Evolutionary conservation across 2,113 vertebrate genomes (phyloP).

Genomic region (Gobio gobio): DNA sequence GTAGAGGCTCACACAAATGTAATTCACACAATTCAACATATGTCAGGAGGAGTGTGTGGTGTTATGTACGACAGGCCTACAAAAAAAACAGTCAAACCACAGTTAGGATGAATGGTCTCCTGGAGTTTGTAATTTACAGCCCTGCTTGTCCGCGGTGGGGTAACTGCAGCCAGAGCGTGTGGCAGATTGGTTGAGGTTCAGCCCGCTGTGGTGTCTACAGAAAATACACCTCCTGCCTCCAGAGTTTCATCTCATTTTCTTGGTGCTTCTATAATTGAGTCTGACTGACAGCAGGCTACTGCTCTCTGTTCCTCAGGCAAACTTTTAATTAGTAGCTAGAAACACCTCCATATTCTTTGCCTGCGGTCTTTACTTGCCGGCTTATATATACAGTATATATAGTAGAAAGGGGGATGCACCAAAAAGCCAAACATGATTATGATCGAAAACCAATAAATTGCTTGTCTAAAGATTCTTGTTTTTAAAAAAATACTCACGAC

Average conservation of each 20-base stretch:
- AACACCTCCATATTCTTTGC: neutral
- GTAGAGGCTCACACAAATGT: neutral
- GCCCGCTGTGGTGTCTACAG: slow-evolving; percentile 36
- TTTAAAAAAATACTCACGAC: no score
- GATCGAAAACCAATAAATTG: no score
- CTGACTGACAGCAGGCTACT: slow-evolving; percentile 14
- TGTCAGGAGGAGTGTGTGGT: slow-evolving; percentile 54
- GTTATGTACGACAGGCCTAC: slow-evolving; percentile 66
- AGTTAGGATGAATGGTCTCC: slow-evolving; percentile 69
- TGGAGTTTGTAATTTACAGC: slow-evolving; percentile 70
- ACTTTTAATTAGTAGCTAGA: slow-evolving; percentile 8
- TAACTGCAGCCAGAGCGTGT: slow-evolving; percentile 61
- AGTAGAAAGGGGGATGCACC: no score
- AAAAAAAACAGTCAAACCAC: slow-evolving; percentile 62
- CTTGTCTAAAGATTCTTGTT: no score
- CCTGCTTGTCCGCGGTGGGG: slow-evolving; percentile 58
- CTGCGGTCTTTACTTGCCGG: no score
- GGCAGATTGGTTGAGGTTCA: slow-evolving; percentile 61
- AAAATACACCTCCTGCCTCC: slow-evolving; percentile 48
- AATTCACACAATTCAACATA: neutral
- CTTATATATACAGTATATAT: no score
- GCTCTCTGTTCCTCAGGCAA: neutral
- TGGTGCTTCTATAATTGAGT: slow-evolving; percentile 13
- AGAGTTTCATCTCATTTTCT: slow-evolving; percentile 34
- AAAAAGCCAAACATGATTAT: no score